phyloP scores from a whole-genome alignment of 1,140 invertebrate genomes.

The Gonatopus flavifemur region DNA sequence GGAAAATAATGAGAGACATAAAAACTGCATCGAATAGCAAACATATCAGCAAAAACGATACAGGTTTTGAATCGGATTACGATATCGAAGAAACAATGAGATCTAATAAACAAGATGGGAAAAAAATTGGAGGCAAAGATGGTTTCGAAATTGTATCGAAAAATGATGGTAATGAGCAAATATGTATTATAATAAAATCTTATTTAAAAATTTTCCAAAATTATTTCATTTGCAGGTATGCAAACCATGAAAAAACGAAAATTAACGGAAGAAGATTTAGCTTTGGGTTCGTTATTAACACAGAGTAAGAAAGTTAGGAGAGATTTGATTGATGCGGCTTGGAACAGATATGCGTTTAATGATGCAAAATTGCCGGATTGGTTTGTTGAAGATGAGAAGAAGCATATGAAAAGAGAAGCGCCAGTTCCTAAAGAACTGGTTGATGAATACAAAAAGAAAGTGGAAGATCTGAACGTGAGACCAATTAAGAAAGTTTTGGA shows the following conservation, averaged over 20 bases:
- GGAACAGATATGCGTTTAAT: conserved; percentile 88
- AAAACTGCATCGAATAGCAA: conserved; percentile 28
- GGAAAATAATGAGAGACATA: conserved; percentile 51
- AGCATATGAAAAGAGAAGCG: conserved; percentile 79
- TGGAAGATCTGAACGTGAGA: conserved; percentile 87
- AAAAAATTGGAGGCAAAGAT: conserved; percentile 57
- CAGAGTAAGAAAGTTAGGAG: conserved; percentile 83
- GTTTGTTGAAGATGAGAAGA: conserved; percentile 94
- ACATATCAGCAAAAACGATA: conserved; percentile 14
- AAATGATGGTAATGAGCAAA: conserved; percentile 61
- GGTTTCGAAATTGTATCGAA: conserved; percentile 71
- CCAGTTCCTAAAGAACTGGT: conserved; percentile 78
- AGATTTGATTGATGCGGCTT: conserved; percentile 83
- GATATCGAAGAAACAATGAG: conserved; percentile 60
- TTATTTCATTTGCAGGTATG: conserved; percentile 37
- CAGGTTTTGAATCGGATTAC: conserved; percentile 66
- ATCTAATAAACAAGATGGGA: conserved; percentile 32
- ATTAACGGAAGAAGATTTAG: conserved; percentile 83
- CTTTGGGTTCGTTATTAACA: conserved; percentile 81
- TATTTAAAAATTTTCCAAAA: no score
- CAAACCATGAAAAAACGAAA: conserved; percentile 66
- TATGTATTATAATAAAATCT: no score
- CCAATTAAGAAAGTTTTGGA: conserved; percentile 98
- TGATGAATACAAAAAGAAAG: conserved; percentile 72
- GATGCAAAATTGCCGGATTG: conserved; percentile 92